Conservation (phyloP, 2,113 vertebrate species). For the Hippolais icterina region DNA sequence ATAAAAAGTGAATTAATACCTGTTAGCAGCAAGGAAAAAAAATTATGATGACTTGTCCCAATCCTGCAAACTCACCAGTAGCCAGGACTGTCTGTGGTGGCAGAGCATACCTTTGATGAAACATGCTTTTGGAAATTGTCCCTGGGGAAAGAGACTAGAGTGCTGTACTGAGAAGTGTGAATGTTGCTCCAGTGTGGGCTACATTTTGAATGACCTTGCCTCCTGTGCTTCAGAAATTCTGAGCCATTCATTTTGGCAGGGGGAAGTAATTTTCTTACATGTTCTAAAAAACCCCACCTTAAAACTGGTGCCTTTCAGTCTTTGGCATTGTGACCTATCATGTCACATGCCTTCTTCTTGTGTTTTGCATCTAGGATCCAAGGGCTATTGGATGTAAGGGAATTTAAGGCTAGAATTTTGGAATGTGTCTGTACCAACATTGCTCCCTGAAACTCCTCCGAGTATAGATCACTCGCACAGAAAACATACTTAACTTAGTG, state of each 20-base stretch:
- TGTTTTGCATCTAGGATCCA: not conserved
- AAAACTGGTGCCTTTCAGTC: not conserved
- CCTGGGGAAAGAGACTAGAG: fast-evolving
- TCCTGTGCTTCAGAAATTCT: not conserved
- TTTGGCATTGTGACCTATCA: not conserved
- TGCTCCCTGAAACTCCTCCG: not conserved
- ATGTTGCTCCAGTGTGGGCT: not conserved
- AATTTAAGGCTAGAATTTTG: not conserved
- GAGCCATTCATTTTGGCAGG: not conserved
- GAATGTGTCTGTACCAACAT: not conserved
- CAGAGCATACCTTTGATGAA: not conserved
- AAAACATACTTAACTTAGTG: not conserved
- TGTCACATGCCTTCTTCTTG: too few relatives aligned
- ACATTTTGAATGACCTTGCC: not conserved
- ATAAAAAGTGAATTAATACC: not conserved
- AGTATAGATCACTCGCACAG: not conserved
- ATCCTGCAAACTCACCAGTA: not conserved
- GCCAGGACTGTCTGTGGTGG: not conserved
- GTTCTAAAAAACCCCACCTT: not conserved
- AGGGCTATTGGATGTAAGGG: not conserved
- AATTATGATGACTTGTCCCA: not conserved
- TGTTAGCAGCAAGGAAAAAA: not conserved
- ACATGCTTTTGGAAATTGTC: not conserved
- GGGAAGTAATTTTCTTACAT: not conserved
- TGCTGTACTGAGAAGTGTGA: not conserved